These are phyloP conservation scores for human (Homo sapiens) DNA, from an alignment of 2,113 vertebrate genomes.

Conservation along the genomic window GRCh38 chr3:164086501-164087000, in stretches of 20 bases:
- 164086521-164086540: background rate
- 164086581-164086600: background rate
- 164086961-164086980: background rate
- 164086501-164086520: background rate
- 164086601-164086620: background rate
- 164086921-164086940: background rate
- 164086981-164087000: background rate
- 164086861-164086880: background rate
- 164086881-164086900: background rate
- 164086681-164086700: background rate
- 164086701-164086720: background rate
- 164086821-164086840: background rate
- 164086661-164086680: background rate
- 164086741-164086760: background rate
- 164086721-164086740: background rate
- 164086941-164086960: background rate
- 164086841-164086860: background rate
- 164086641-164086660: too few species aligned
- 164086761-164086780: background rate
- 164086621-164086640: background rate
- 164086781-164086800: background rate
- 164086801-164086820: background rate
- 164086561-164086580: background rate
- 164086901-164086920: background rate
- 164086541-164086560: background rate